Evolutionary conservation across 1,140 invertebrate species (phyloP).

Genomic region (Hyles vespertilio): DNA sequence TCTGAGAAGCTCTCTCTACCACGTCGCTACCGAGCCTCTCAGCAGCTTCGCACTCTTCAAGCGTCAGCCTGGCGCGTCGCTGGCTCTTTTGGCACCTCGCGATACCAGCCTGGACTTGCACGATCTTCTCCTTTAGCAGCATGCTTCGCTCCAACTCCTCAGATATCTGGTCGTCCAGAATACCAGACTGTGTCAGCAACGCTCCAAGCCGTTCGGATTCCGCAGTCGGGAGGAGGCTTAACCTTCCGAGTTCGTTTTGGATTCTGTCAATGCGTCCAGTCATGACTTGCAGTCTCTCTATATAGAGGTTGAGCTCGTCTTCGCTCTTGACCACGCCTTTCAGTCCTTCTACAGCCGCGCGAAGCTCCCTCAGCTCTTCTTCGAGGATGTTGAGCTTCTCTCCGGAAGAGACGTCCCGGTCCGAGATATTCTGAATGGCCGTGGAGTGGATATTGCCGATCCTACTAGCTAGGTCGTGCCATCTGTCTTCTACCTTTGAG

Average conservation of each 20-base stretch:
- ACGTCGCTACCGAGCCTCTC: conserved; percentile 83
- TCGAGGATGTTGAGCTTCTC: conserved; percentile 85
- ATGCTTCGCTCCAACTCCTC: conserved; percentile 85
- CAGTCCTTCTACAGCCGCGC: conserved; percentile 80
- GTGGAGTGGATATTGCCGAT: conserved; percentile 81
- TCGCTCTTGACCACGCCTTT: conserved; percentile 87
- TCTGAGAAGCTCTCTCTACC: conserved; percentile 81
- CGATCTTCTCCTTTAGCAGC: conserved; percentile 82
- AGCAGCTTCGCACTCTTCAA: conserved; percentile 83
- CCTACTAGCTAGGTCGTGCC: conserved; percentile 80
- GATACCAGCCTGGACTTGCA: conserved; percentile 82
- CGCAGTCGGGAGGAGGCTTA: conserved; percentile 82
- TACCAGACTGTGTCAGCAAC: conserved; percentile 80
- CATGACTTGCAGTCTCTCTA: conserved; percentile 86
- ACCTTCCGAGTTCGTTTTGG: conserved; percentile 84
- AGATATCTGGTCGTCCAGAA: conserved; percentile 81
- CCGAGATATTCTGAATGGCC: conserved; percentile 81
- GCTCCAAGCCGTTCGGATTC: conserved; percentile 86
- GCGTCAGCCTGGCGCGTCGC: conserved; percentile 76
- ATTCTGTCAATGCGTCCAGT: conserved; percentile 84
- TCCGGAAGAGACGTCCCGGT: conserved; percentile 81
- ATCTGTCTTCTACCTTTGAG: conserved; percentile 84
- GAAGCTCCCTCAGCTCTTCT: conserved; percentile 83
- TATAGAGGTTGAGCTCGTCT: conserved; percentile 87
- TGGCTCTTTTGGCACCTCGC: conserved; percentile 80